phyloP scores from a whole-genome alignment of 2,797 vertebrate genomes.

The Jordanella pulchra region DNA sequence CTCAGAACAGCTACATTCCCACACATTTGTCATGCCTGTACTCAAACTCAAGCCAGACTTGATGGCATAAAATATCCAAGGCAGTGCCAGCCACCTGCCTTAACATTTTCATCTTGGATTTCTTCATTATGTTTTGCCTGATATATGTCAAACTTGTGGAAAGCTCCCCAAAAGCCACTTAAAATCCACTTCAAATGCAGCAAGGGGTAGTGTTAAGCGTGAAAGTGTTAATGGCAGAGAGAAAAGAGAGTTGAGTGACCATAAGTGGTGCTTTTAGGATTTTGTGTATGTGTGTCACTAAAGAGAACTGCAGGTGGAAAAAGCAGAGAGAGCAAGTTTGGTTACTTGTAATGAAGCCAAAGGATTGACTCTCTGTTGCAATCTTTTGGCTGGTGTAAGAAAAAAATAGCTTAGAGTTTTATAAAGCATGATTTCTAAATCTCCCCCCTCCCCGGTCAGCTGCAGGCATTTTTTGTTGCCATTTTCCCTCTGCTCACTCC shows the following conservation, averaged over 20 bases:
- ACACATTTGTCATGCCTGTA: constrained; percentile 50
- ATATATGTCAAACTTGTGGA: constrained; percentile 15
- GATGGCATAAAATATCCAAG: constrained; percentile 53
- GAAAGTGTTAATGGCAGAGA: constrained; percentile 35
- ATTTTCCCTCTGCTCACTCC: constrained; percentile 41
- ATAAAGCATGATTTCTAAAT: constrained; percentile 75
- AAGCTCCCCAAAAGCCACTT: constrained; percentile 19
- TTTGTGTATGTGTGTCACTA: constrained; percentile 12
- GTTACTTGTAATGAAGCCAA: constrained; percentile 65
- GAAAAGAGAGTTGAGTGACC: constrained; percentile 32
- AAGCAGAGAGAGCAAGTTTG: constrained; percentile 63
- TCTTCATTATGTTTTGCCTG: constrained; percentile 30
- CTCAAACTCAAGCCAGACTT: constrained; percentile 48
- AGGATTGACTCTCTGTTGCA: constrained; percentile 64
- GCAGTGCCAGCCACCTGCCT: constrained; percentile 27
- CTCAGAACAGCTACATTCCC: constrained; percentile 42
- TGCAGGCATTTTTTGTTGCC: constrained; percentile 65
- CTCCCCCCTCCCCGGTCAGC: constrained; percentile 65
- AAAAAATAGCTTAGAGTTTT: constrained; percentile 62
- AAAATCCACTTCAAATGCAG: constrained; percentile 37
- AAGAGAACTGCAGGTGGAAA: constrained; percentile 26
- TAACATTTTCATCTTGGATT: constrained; percentile 24
- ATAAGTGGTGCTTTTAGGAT: constrained; percentile 29
- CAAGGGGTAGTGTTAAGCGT: constrained; percentile 24
- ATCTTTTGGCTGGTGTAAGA: constrained; percentile 42